Conservation (phyloP, 2,888 invertebrate species). For the Sphaerolaimus hirsutus region DNA sequence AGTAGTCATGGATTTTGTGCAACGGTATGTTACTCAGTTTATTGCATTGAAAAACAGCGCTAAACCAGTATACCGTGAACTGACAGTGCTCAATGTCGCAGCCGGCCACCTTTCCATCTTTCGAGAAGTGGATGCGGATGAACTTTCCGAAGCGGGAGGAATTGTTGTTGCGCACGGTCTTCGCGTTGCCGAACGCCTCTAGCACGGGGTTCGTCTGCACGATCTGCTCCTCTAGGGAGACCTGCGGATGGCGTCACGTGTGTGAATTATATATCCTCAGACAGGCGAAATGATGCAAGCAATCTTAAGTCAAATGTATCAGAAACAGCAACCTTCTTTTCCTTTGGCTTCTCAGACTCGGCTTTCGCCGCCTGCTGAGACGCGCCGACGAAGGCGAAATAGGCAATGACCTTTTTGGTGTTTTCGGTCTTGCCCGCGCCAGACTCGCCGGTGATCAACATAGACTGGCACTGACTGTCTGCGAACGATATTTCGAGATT, state of each 20-base stretch:
- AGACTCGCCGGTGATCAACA: constrained; percentile 96
- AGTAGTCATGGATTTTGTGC: no score
- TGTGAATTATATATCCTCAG: no score
- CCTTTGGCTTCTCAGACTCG: background rate
- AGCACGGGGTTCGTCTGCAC: constrained; percentile 97
- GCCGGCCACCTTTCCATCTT: constrained; percentile 96
- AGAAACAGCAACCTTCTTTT: no score
- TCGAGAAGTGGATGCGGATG: constrained; percentile 99
- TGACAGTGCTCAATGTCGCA: constrained; percentile 99
- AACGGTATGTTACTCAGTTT: no score
- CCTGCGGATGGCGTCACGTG: constrained; percentile 37
- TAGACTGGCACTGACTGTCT: constrained; percentile 97
- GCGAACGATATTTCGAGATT: no score
- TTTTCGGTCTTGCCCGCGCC: constrained; percentile 99
- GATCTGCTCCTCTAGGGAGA: constrained; percentile 94
- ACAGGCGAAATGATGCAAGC: no score
- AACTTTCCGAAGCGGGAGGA: constrained; percentile 99
- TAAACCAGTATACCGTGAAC: no score
- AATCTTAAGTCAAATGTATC: no score
- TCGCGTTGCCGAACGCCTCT: constrained; percentile 97
- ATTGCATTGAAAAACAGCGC: no score
- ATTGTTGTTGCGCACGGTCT: constrained; percentile 99
- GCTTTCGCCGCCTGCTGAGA: background rate
- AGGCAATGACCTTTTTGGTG: constrained; percentile 97
- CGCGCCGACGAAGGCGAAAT: constrained; percentile 52